These are phyloP conservation scores for Hylia prasina DNA, from an alignment of 2,113 vertebrate species.

Conservation along the genomic window DNA sequence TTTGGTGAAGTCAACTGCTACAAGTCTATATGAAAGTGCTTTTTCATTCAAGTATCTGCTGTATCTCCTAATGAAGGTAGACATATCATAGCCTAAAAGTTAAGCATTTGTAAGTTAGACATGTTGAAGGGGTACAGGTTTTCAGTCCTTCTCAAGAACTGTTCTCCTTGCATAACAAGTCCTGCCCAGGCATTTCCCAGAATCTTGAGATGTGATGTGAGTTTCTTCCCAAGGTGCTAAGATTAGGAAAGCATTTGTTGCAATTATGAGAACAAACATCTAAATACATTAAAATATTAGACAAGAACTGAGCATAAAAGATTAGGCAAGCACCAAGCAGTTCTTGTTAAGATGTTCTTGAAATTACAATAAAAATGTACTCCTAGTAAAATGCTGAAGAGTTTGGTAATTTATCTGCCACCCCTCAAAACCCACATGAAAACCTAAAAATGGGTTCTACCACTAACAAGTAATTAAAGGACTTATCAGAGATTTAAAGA, in stretches of 20 bases:
- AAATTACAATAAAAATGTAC: neutral
- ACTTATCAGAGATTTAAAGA: neutral
- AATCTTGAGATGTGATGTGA: neutral
- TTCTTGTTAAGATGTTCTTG: neutral
- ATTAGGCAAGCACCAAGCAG: neutral
- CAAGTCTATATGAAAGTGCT: conserved; percentile 90
- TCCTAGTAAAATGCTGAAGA: neutral
- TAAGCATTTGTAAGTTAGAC: neutral
- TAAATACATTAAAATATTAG: neutral
- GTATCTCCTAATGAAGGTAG: conserved; percentile 91
- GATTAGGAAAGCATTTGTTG: neutral
- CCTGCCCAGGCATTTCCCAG: neutral
- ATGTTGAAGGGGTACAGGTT: neutral
- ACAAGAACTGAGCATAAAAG: neutral
- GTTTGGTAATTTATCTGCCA: neutral
- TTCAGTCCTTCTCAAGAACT: neutral
- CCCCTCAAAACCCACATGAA: neutral
- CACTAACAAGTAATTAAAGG: neutral
- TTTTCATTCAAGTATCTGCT: conserved; percentile 97
- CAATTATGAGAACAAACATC: neutral
- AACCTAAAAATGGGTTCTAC: neutral
- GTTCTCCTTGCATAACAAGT: neutral
- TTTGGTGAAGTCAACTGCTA: conserved; percentile 94
- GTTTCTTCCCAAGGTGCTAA: neutral
- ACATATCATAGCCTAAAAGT: conserved; percentile 91